A percentile compares a stretch with the other conserved stretches of the same genome.
Evolutionary conservation across 2,888 invertebrate species (phyloP).

Genomic region (Agrilus mali): DNA sequence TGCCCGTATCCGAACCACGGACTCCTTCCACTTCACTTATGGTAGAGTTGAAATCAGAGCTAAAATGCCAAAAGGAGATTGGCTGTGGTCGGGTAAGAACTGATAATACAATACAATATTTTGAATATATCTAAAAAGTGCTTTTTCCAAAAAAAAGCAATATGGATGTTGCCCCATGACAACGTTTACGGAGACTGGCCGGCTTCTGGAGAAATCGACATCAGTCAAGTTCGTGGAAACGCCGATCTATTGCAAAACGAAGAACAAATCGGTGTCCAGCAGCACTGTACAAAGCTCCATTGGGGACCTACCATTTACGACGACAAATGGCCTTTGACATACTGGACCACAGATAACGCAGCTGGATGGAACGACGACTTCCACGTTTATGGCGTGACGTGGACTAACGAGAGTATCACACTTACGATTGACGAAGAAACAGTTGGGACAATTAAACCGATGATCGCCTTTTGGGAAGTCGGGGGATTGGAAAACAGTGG

Average conservation of each 20-base stretch:
- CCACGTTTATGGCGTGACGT: constrained; percentile 52
- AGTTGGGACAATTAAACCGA: constrained; percentile 39
- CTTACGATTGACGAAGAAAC: constrained; percentile 42
- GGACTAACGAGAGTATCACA: constrained; percentile 43
- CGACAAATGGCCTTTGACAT: constrained; percentile 43
- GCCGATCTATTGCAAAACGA: constrained; percentile 31
- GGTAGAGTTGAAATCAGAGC: constrained; percentile 52
- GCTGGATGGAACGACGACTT: constrained; percentile 43
- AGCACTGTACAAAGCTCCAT: constrained; percentile 49
- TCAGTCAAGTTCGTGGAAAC: constrained; percentile 55
- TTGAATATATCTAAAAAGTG: background rate
- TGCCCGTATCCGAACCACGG: constrained; percentile 47
- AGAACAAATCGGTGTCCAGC: constrained; percentile 45
- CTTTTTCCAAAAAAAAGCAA: constrained; percentile 35
- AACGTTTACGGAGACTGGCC: constrained; percentile 58
- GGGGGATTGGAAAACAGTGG: constrained; percentile 41
- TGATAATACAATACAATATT: background rate
- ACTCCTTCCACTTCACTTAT: constrained; percentile 53
- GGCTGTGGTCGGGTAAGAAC: constrained; percentile 45
- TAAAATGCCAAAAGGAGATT: constrained; percentile 57
- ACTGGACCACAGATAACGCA: constrained; percentile 29
- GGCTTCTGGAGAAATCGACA: constrained; percentile 58
- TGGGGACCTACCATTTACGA: constrained; percentile 47
- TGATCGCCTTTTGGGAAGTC: constrained; percentile 48
- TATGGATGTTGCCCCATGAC: constrained; percentile 55